A percentile compares a stretch with the other conserved stretches of the same genome.
phyloP scores from a whole-genome alignment of 2,797 vertebrate genomes.

The Ibycter americanus region DNA sequence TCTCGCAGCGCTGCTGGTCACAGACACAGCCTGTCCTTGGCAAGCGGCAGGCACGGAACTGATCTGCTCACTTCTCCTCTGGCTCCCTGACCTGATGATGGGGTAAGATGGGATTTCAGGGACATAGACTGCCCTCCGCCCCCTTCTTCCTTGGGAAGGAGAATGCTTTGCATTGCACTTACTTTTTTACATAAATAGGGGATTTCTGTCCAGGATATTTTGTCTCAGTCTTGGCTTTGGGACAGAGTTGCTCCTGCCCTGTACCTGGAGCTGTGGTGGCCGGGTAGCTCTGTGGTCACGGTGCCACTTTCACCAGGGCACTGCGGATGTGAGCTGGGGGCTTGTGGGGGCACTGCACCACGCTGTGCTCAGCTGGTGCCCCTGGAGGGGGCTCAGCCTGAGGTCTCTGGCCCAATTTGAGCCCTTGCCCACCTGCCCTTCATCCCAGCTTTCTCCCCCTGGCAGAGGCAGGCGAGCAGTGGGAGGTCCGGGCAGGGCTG shows the following conservation, averaged over 20 bases:
- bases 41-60: background rate
- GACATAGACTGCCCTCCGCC: background rate
- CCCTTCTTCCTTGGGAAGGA: background rate
- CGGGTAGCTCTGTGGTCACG: background rate
- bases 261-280: background rate
- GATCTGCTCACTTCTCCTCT: background rate
- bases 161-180: background rate
- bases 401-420: fast-evolving
- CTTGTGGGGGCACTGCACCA: background rate
- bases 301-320: background rate
- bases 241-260: background rate
- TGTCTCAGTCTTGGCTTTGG: background rate
- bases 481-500: background rate
- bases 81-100: background rate
- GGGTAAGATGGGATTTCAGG: background rate
- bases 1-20: background rate
- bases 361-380: background rate
- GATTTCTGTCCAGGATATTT: background rate
- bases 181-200: background rate
- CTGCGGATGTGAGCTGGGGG: background rate
- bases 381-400: background rate
- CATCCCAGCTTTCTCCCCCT: too few relatives aligned
- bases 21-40: background rate
- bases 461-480: background rate
- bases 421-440: background rate